Evolutionary conservation across 1,140 invertebrate species (phyloP), one percentile per base, ranked within the genome.

Genomic region (Chironomus tepperi): DNA sequence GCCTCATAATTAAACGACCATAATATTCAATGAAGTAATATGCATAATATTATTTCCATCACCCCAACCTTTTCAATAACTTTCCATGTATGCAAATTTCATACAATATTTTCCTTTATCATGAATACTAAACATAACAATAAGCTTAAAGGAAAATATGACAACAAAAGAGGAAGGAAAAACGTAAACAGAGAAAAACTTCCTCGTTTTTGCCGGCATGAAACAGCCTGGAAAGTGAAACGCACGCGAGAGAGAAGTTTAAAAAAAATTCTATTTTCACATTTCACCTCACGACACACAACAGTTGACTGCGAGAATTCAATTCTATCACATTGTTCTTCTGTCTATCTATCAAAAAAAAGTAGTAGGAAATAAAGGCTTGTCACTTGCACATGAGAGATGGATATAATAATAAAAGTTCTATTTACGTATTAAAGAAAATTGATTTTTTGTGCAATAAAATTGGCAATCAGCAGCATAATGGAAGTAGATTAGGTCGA

Each of bases 221-320:
- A n/a, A 57, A 57, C 47, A 57, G 1, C 3, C 12, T 57, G 47
- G 47, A 57, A 57, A 57, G 15, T 57, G 47, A 57, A 57, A 57
- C 47, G 15, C 43, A 10, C 43, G 43, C 43, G 47, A 10, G 47
- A 57, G 9, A 12, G 47, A 57, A 57, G 47, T n/a, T 57, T 47
- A 10, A n/a, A 57, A 47, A 47, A 15, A 57, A 57, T 57, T 57
- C n/a, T 57, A 5, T n/a, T 57, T 57, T 57, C 10, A 15, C 47
- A 57, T 57, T 57, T 57, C 47, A 57, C 47, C 43, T 57, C 47
- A 57, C 12, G 47, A 57, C 47, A 57, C n/a, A n/a, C n/a, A 57
- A 15, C 47, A 57, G 47, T 57, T 57, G 47, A 57, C 47, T 57
- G n/a, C 47, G 47, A 57, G 47, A 57, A 57, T 57, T 57, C 12